These are phyloP conservation scores for Polypedilum pembai DNA, from an alignment of 1,140 invertebrate genomes.

Conservation along the genomic window DNA sequence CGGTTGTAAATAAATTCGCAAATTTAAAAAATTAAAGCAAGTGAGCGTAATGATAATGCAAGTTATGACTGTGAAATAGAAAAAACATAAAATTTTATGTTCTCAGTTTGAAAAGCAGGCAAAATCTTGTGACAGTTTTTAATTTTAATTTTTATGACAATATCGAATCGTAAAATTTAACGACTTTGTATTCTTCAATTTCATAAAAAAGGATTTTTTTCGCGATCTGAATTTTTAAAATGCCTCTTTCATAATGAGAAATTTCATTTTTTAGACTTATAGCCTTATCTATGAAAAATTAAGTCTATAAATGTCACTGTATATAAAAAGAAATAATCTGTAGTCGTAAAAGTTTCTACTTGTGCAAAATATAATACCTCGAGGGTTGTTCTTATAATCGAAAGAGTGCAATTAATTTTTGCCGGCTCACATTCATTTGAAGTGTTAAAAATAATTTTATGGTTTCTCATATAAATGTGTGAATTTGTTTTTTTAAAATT, in stretches of 20 bases:
- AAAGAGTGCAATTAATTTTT: no score
- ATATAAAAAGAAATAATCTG: not conserved
- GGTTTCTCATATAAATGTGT: no score
- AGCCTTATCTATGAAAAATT: not conserved
- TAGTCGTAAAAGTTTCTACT: not conserved
- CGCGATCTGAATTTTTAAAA: slow-evolving; percentile 18
- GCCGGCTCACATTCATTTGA: no score
- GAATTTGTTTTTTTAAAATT: no score
- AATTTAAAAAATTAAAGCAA: not conserved
- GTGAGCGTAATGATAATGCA: not conserved
- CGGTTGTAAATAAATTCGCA: slow-evolving; percentile 8
- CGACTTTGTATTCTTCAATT: not conserved
- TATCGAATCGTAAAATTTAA: slow-evolving; percentile 14
- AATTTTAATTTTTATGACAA: slow-evolving; percentile 20
- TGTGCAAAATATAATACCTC: not conserved
- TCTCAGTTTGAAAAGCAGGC: not conserved
- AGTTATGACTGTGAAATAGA: not conserved
- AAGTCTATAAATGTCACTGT: not conserved
- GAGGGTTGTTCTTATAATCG: no score
- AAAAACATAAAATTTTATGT: slow-evolving; percentile 20
- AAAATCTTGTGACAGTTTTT: slow-evolving; percentile 13
- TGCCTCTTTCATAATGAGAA: not conserved
- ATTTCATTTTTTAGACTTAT: not conserved
- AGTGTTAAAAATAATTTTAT: no score
- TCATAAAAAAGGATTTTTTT: slow-evolving; percentile 14